Base-by-base conservation (phyloP, 2,797 vertebrate genomes). In the Chelon labrosus region DNA sequence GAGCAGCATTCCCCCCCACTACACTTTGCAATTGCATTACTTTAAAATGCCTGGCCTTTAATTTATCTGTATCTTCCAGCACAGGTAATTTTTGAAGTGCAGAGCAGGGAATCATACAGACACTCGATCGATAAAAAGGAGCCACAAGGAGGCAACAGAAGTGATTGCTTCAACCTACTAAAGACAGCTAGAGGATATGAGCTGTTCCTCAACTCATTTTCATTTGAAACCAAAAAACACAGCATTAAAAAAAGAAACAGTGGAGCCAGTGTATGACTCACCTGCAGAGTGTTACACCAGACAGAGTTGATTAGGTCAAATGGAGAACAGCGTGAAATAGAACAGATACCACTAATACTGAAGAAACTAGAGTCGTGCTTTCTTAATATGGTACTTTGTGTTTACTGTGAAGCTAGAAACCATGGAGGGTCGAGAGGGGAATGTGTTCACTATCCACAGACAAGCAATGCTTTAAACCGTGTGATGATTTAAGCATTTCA, bases 31-130 rank as follows among this genome's bases (percentile, higher is more conserved):
- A 73, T 73, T 82, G 65, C 65, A 80, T 83, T 81, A 73, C 64
- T 75, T 76, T 69, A 80, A 86, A 87, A 85, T 66, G 75, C 65
- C 64, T 38, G 42, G 59, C 65, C 73, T 84, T 83, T 88, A 82
- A 86, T 91, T 86, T 80, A 77, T 87, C 74, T 80, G 55, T 66
- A 77, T 79, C 85, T 81, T 79, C 71, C 51, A 75, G 79, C 69
- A 31, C 78, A 84, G 71, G 84, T 83, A 68, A 74, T 83, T 83
- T 82, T 84, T 78, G 70, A 35, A 85, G 82, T 49, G 70, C 85
- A 79, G 80, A 78, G 85, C 70, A 74, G 73, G 65, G 71, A 86
- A 83, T 88, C 75, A 80, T 68, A 70, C 59, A 70, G 79, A 86
- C 70, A 80, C 52, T 49, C 64, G 56, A 76, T 89, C 79, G 63